These are phyloP conservation scores for Oscheius onirici DNA, from an alignment of 2,888 invertebrate species.

Conservation along the genomic window DNA sequence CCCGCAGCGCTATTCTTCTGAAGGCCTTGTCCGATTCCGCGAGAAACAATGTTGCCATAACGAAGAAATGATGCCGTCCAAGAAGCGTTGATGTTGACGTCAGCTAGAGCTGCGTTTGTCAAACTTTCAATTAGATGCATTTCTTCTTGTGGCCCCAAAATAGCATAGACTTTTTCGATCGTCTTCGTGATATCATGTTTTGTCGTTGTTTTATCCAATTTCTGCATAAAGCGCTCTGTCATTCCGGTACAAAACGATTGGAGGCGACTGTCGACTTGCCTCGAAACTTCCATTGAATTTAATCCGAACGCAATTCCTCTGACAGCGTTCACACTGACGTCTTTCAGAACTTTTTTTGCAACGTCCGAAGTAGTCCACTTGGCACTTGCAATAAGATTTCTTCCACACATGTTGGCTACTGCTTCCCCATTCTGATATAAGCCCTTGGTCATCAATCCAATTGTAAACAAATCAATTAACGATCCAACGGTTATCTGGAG, in stretches of 20 bases:
- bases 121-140: not conserved
- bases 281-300: not conserved
- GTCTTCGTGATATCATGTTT: not conserved
- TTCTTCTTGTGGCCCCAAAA: not conserved
- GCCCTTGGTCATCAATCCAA: slow-evolving; percentile 6
- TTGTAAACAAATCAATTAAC: not conserved
- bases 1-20: not conserved
- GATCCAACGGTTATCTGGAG: not conserved
- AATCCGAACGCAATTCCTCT: slow-evolving; percentile 8
- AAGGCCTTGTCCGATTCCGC: not conserved
- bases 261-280: not conserved
- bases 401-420: slow-evolving; percentile 9
- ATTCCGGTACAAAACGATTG: not conserved
- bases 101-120: not conserved
- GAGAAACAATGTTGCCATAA: not conserved
- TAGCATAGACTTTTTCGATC: slow-evolving; percentile 9
- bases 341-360: not conserved
- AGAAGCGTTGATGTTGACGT: not conserved
- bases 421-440: not conserved
- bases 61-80: not conserved
- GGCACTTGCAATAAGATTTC: not conserved
- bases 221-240: not conserved
- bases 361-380: slow-evolving; percentile 5
- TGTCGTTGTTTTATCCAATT: not conserved
- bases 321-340: not conserved